These are phyloP conservation scores for Hyalella azteca DNA, from an alignment of 2,888 invertebrate species.

Conservation along the genomic window DNA sequence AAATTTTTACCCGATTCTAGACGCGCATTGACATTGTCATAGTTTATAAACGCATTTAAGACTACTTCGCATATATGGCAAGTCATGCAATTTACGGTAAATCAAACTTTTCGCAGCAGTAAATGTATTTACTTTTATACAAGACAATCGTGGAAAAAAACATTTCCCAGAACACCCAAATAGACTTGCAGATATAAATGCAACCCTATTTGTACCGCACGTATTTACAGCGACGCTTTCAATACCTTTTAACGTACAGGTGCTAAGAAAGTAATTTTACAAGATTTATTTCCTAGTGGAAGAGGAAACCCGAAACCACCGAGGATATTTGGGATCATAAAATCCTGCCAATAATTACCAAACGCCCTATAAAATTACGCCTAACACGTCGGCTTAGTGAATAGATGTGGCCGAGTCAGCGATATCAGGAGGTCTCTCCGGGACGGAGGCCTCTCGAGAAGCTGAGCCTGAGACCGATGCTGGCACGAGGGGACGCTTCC, in stretches of 20 bases:
- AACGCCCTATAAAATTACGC: conserved; percentile 18
- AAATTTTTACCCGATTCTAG: too few relatives aligned
- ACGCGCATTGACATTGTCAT: too few relatives aligned
- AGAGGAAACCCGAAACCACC: conserved; percentile 12
- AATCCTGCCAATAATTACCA: conserved; percentile 36
- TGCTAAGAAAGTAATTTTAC: background rate
- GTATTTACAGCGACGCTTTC: conserved; percentile 6
- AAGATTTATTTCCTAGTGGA: conserved; percentile 2
- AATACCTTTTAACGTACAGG: conserved; percentile 4
- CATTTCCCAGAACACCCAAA: too few relatives aligned
- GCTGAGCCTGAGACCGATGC: background rate
- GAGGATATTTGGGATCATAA: conserved; percentile 28
- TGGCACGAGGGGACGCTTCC: background rate
- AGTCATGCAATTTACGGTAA: too few relatives aligned
- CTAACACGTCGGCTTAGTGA: conserved; percentile 24
- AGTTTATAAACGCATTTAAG: too few relatives aligned
- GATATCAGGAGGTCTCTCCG: conserved; percentile 1
- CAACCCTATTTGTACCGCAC: background rate
- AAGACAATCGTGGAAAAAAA: too few relatives aligned
- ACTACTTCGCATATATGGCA: too few relatives aligned
- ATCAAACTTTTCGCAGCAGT: too few relatives aligned
- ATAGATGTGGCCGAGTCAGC: conserved; percentile 19
- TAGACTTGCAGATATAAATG: background rate
- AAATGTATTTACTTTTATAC: too few relatives aligned
- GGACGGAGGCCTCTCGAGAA: background rate